phyloP scores from a whole-genome alignment of 53 echinoderm and acorn worm species.

The Luidia sarsii region DNA sequence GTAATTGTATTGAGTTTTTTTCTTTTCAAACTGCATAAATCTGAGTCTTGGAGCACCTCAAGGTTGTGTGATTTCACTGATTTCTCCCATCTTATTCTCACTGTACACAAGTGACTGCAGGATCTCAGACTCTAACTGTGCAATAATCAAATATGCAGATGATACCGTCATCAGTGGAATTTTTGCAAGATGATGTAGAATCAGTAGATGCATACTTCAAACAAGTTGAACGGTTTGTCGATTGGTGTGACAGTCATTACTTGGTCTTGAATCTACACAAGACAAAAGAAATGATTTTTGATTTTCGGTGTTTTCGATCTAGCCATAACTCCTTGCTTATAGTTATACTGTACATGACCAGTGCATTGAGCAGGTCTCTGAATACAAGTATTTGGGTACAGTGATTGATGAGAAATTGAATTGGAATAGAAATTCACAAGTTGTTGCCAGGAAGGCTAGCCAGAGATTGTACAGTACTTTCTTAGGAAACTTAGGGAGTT shows the following conservation, averaged over 20 bases:
- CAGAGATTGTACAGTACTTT: conserved; percentile 13
- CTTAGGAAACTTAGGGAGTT: conserved; percentile 16
- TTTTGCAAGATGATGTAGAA: background rate
- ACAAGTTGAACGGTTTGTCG: background rate
- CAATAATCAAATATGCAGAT: conserved; percentile 15
- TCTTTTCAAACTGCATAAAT: too few species aligned
- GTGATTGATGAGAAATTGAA: conserved; percentile 26
- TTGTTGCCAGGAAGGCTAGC: conserved; percentile 12
- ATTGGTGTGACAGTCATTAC: conserved; percentile 1
- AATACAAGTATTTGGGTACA: conserved; percentile 28
- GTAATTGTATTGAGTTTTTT: too few species aligned
- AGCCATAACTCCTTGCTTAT: background rate
- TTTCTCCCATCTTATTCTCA: conserved; percentile 1
- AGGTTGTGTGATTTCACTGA: conserved; percentile 1
- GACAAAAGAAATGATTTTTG: conserved; percentile 38
- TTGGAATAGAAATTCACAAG: conserved; percentile 4
- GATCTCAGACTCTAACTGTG: background rate
- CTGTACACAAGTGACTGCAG: background rate
- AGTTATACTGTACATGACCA: too few species aligned
- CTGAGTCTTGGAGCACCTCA: conserved; percentile 4
- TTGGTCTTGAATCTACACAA: conserved; percentile 11
- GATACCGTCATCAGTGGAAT: conserved; percentile 23
- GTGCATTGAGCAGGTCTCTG: conserved; percentile 9
- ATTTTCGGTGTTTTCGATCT: conserved; percentile 12
- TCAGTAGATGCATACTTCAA: background rate